Conservation (phyloP, 2,797 vertebrate genomes). For the Smutsia temminckii region DNA sequence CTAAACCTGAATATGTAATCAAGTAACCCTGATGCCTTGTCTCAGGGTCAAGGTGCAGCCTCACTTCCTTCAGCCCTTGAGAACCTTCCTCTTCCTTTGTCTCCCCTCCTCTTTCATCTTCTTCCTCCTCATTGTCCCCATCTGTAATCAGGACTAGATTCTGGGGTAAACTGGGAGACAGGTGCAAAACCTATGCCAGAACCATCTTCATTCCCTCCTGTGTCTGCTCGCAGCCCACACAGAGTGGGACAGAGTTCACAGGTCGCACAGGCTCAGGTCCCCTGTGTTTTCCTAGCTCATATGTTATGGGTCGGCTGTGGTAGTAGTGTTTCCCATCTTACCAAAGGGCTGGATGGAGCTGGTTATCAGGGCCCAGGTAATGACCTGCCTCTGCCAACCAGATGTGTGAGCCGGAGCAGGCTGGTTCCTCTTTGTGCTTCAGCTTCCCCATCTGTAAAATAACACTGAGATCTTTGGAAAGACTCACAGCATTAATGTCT, state of each 20-base stretch:
- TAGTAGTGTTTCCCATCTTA: background rate
- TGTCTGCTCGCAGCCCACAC: background rate
- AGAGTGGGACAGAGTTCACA: background rate
- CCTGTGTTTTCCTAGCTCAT: background rate
- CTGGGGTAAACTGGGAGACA: background rate
- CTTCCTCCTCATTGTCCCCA: background rate
- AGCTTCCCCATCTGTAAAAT: background rate
- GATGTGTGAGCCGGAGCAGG: background rate
- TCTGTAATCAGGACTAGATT: background rate
- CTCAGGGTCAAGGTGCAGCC: background rate
- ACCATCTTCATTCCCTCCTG: background rate
- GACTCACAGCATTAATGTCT: background rate
- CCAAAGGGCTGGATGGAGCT: background rate
- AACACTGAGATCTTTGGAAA: background rate
- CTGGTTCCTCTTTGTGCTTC: background rate
- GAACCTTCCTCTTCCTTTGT: background rate
- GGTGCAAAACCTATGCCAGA: too few species aligned
- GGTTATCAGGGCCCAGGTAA: background rate
- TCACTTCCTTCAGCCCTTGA: background rate
- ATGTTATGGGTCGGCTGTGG: background rate
- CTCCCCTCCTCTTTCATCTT: background rate
- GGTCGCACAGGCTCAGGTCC: background rate
- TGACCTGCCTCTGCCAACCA: background rate
- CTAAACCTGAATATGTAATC: background rate
- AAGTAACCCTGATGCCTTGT: background rate